These are phyloP conservation scores for Typhlichthys subterraneus DNA, from an alignment of 2,797 vertebrate genomes.

Conservation along the genomic window DNA sequence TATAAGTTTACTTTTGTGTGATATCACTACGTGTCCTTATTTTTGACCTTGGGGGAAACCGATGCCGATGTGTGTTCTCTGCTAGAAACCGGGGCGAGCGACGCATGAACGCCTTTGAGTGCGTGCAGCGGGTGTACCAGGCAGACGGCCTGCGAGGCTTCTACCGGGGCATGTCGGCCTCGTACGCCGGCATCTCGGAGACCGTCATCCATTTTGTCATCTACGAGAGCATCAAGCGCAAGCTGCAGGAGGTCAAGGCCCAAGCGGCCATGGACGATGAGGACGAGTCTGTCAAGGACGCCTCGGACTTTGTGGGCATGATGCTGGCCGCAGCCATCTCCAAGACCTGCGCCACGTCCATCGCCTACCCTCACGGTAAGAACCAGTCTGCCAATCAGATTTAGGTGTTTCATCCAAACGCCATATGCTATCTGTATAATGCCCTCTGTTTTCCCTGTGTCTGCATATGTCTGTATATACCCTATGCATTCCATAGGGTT, in stretches of 20 bases:
- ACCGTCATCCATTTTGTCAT: conserved; percentile 99
- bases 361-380: conserved; percentile 85
- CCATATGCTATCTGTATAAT: not conserved
- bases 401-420: not conserved
- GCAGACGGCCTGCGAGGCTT: conserved; percentile 92
- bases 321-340: conserved; percentile 98
- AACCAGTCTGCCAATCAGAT: not conserved
- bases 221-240: conserved; percentile 97
- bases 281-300: conserved; percentile 87
- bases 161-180: conserved; percentile 98
- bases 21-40: not conserved
- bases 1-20: not conserved
- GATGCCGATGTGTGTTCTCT: not conserved
- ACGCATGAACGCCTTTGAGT: conserved; percentile 92
- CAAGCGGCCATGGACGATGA: conserved; percentile 85
- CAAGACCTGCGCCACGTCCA: conserved; percentile 94
- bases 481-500: too few relatives aligned
- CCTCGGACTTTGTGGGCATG: conserved; percentile 95
- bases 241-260: conserved; percentile 84
- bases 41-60: not conserved
- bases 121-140: conserved; percentile 89
- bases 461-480: too few relatives aligned
- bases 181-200: conserved; percentile 98
- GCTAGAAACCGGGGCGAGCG: conserved; percentile 89
- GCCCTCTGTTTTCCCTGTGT: too few relatives aligned